Percentiles rank a stretch among this genome's conserved stretches.
Conservation (phyloP, 1,140 invertebrate species). For the Tribolium castaneum region DNA sequence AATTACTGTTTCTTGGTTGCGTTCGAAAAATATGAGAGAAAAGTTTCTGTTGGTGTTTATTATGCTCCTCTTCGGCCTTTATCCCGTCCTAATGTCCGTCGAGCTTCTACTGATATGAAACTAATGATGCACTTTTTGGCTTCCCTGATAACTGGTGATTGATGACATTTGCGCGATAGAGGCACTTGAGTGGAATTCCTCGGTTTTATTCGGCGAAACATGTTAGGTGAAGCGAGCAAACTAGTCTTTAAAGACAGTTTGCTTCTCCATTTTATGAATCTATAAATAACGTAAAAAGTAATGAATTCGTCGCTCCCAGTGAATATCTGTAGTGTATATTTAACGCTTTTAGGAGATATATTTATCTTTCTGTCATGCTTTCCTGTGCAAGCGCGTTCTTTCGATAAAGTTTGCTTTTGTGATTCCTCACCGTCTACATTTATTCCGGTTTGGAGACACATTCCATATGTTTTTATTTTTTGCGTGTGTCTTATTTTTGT, state of each 20-base stretch:
- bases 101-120: slow-evolving; percentile 55
- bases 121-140: slow-evolving; percentile 58
- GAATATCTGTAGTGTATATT: slow-evolving; percentile 49
- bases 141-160: slow-evolving; percentile 55
- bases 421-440: slow-evolving; percentile 53
- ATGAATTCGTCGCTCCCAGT: slow-evolving; percentile 41
- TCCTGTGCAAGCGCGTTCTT: slow-evolving; percentile 46
- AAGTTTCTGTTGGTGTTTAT: slow-evolving; percentile 45
- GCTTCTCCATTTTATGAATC: slow-evolving; percentile 33
- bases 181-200: slow-evolving; percentile 17
- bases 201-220: slow-evolving; percentile 3
- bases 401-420: slow-evolving; percentile 53
- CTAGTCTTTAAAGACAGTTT: background rate
- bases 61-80: slow-evolving; percentile 39
- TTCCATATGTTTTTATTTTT: slow-evolving; percentile 53
- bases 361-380: slow-evolving; percentile 51
- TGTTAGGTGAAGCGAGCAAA: background rate
- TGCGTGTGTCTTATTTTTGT: slow-evolving; percentile 37
- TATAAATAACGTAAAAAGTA: slow-evolving; percentile 44
- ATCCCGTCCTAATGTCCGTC: slow-evolving; percentile 54
- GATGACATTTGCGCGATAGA: slow-evolving; percentile 44
- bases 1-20: slow-evolving; percentile 41
- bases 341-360: slow-evolving; percentile 49
- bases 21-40: slow-evolving; percentile 10
- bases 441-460: slow-evolving; percentile 50